Evolutionary conservation across 2,888 invertebrate species (phyloP).

Genomic region (Drosophila macrospina): DNA sequence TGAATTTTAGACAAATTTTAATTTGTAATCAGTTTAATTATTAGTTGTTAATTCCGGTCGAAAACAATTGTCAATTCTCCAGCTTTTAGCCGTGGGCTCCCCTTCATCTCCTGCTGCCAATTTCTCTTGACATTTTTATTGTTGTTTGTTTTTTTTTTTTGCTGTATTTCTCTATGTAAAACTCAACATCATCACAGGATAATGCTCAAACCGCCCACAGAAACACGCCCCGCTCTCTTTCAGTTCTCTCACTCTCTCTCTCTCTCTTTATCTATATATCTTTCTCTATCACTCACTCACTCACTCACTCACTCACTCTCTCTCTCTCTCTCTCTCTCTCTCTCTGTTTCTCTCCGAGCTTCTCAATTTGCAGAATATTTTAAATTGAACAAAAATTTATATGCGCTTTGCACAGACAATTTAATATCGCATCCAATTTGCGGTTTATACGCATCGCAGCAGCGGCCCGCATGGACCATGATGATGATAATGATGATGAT

Average conservation of each 20-base stretch:
- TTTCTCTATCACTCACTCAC: slow-evolving; percentile 4
- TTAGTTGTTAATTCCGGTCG: slow-evolving; percentile 49
- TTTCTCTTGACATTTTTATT: not conserved
- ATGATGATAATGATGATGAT: not conserved
- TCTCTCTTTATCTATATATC: not conserved
- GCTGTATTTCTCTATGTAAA: slow-evolving; percentile 7
- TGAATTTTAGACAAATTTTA: slow-evolving; percentile 45
- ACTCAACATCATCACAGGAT: slow-evolving; percentile 13
- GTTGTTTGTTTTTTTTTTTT: not conserved
- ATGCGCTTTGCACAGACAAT: slow-evolving; percentile 85
- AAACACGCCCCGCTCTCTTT: not conserved
- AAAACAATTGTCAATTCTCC: slow-evolving; percentile 4
- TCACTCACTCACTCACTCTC: not conserved
- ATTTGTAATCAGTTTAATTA: slow-evolving; percentile 59
- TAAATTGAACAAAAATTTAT: slow-evolving; percentile 84
- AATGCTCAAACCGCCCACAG: slow-evolving; percentile 19
- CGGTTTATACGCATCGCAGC: slow-evolving; percentile 83
- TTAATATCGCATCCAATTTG: slow-evolving; percentile 85
- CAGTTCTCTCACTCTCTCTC: not conserved
- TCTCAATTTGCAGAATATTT: slow-evolving; percentile 71
- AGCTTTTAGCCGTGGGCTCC: slow-evolving; percentile 25
- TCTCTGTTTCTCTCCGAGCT: slow-evolving; percentile 4
- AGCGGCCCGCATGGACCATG: slow-evolving; percentile 25
- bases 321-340: slow-evolving; percentile 3
- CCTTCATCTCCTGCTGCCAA: not conserved